phyloP scores from a whole-genome alignment of 1,140 invertebrate genomes.

The Leptoteleia sp. region DNA sequence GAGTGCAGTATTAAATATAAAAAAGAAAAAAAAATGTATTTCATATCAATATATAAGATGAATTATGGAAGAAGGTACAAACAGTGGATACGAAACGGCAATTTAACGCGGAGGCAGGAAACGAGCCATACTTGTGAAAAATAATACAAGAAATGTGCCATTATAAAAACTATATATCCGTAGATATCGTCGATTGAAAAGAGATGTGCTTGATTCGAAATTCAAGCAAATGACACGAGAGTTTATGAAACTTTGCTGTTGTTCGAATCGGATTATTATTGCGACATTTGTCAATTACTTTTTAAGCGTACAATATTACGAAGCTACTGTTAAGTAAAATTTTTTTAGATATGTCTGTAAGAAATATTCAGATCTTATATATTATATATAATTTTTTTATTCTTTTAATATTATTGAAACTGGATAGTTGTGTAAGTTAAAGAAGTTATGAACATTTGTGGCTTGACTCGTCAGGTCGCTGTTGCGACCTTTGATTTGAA shows the following conservation, averaged over 20 bases:
- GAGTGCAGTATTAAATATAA: slow-evolving; percentile 68
- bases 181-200: slow-evolving; percentile 53
- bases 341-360: slow-evolving; percentile 19
- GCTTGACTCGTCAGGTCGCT: too few relatives aligned
- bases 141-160: slow-evolving; percentile 64
- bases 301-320: slow-evolving; percentile 13
- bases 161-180: slow-evolving; percentile 65
- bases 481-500: slow-evolving; percentile 23
- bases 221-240: slow-evolving; percentile 32
- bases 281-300: slow-evolving; percentile 26
- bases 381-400: background rate
- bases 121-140: slow-evolving; percentile 66
- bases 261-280: slow-evolving; percentile 31
- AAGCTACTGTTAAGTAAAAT: background rate
- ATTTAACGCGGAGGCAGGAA: slow-evolving; percentile 59
- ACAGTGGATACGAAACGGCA: slow-evolving; percentile 28
- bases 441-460: too few relatives aligned
- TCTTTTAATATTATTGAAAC: slow-evolving; percentile 2
- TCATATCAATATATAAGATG: slow-evolving; percentile 60
- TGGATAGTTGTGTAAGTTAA: too few relatives aligned
- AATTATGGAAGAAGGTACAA: slow-evolving; percentile 7
- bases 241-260: slow-evolving; percentile 8
- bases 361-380: slow-evolving; percentile 11
- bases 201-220: slow-evolving; percentile 63
- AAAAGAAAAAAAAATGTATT: slow-evolving; percentile 46